Evolutionary conservation across 2,113 vertebrate genomes (phyloP), one percentile per base, ranked within the genome.

Genomic region (Grallaria varia): DNA sequence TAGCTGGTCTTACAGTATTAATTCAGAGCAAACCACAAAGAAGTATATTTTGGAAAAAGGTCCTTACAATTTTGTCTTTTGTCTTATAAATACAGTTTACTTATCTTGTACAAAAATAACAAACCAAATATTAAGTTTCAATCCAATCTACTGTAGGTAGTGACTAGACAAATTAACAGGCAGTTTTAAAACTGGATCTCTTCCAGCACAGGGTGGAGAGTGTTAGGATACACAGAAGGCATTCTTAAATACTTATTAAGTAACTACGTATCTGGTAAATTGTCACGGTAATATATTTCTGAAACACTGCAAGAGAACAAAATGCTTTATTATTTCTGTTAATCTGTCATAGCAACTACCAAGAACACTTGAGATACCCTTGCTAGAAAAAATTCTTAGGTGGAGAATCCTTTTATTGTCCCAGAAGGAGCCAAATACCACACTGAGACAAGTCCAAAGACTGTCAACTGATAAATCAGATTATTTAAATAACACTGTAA

Each of bases 151-250:
- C 0, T 58, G 4, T 23, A 85, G 15, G 10, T 4, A 64, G 52
- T 13, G 9, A 80, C 55, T 10, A 44, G 16, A 63, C 22, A 93
- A 88, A 85, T 15, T 10, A 4, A 60, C 21, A 40, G 5, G 21
- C 9, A 76, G 40, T 71, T 77, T 86, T 66, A 74, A 84, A 89
- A 86, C 13, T 31, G 1, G 4, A 37, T 39, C 22, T 84, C 53
- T 83, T 30, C 3, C 2, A 33, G 9, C 8, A n/a, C 2, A 2
- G 3, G 7, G 5, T 3, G 2, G 6, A 7, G 7, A 1, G 3
- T 50, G 15, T 62, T 40, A 69, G 0, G 1, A 90, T 15, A 72
- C 2, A 76, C 0, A 16, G 15, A 84, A 86, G 20, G 14, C 35
- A 28, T n/a, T 62, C 83, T 86, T 30, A 53, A 50, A 53, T 49